phyloP scores from a whole-genome alignment of 2,888 invertebrate genomes.

The Hyalella azteca region DNA sequence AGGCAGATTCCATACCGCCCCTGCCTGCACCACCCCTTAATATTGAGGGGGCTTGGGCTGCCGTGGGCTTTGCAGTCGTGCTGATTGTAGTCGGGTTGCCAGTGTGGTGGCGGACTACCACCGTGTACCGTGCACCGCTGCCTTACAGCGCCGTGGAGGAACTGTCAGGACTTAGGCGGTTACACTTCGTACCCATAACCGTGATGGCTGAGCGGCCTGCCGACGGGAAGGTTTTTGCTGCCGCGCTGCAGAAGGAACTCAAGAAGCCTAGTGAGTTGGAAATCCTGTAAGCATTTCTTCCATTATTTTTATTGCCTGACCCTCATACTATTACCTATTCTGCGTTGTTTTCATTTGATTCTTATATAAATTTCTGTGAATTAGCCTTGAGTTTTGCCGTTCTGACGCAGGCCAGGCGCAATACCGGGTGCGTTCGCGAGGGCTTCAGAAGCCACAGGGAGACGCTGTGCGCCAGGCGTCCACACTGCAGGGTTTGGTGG shows the following conservation, averaged over 20 bases:
- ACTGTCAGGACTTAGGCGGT: constrained; percentile 41
- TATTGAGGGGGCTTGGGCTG: constrained; percentile 55
- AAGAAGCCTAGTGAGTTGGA: constrained; percentile 2
- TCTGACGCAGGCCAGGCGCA: not conserved
- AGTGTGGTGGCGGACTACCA: constrained; percentile 58
- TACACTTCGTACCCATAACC: constrained; percentile 46
- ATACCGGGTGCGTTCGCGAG: not conserved
- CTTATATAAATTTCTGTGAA: too few species aligned
- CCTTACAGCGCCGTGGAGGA: constrained; percentile 51
- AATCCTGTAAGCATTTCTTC: too few species aligned
- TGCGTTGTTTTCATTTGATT: too few species aligned
- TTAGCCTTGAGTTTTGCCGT: too few species aligned
- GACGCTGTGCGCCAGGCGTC: not conserved
- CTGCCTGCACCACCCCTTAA: not conserved
- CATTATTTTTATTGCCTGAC: too few species aligned
- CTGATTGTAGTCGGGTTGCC: constrained; percentile 52
- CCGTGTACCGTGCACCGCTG: constrained; percentile 52
- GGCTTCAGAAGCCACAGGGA: not conserved
- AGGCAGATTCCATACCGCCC: not conserved
- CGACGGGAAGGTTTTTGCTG: not conserved
- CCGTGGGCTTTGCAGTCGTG: constrained; percentile 56
- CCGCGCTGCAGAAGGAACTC: not conserved
- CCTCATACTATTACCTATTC: too few species aligned
- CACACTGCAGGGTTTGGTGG: not conserved
- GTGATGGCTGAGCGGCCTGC: constrained; percentile 30